Evolutionary conservation across 2,888 invertebrate species (phyloP).

Genomic region (Erynnis tages): DNA sequence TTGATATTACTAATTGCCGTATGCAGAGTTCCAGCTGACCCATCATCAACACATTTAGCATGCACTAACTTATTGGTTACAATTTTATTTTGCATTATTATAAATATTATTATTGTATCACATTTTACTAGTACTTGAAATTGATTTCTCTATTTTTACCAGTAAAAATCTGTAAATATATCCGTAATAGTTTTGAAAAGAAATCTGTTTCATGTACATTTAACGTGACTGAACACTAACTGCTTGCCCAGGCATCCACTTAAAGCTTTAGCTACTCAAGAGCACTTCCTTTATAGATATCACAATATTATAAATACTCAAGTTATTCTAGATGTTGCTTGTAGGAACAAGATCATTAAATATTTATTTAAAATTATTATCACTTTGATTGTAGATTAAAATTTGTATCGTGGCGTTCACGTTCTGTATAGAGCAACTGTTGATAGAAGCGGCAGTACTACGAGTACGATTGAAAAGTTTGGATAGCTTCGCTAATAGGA

Average conservation of each 20-base stretch:
- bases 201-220: conserved; percentile 55
- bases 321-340: no score
- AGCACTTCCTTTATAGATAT: conserved; percentile 47
- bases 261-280: conserved; percentile 57
- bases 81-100: conserved; percentile 29
- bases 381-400: not conserved
- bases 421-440: not conserved
- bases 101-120: conserved; percentile 29
- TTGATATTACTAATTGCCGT: conserved; percentile 67
- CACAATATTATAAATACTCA: conserved; percentile 31
- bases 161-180: not conserved
- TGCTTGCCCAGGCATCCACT: conserved; percentile 68
- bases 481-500: conserved; percentile 16
- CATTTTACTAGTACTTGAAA: conserved; percentile 38
- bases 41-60: conserved; percentile 46
- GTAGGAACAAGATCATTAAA: no score
- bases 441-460: conserved; percentile 1
- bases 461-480: not conserved
- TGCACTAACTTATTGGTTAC: conserved; percentile 50
- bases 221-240: conserved; percentile 62
- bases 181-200: conserved; percentile 17
- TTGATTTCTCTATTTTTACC: conserved; percentile 47
- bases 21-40: conserved; percentile 61
- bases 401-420: not conserved
- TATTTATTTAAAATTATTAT: not conserved